Percentiles rank a stretch among this genome's conserved stretches.
These are phyloP conservation scores for Nothocercus nigrocapillus DNA, from an alignment of 2,113 vertebrate species.

Conservation along the genomic window DNA sequence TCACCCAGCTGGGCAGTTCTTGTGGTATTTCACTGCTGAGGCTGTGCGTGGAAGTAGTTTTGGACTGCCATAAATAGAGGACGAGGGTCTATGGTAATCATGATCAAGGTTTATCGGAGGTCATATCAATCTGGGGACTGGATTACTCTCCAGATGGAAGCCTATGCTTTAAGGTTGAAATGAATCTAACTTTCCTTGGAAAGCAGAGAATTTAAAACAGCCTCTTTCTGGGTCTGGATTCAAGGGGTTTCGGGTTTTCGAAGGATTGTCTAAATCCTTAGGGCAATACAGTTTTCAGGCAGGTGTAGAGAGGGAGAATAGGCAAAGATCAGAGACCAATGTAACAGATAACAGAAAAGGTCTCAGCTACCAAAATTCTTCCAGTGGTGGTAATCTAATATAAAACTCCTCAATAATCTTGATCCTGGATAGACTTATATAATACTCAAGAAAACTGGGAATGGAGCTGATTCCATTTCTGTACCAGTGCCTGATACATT, in stretches of 20 bases:
- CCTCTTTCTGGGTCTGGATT: background rate
- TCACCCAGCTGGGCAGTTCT: fast-evolving
- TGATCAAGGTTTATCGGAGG: background rate
- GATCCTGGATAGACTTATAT: background rate
- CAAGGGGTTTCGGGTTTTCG: background rate
- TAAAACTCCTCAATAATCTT: background rate
- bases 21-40: background rate
- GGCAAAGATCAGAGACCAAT: background rate
- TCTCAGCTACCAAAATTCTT: background rate
- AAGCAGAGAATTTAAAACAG: background rate
- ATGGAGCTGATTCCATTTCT: background rate
- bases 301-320: background rate
- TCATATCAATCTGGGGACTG: background rate
- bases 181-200: background rate
- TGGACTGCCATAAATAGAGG: background rate
- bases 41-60: background rate
- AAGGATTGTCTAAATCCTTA: background rate
- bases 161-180: background rate
- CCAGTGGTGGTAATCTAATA: fast-evolving
- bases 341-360: background rate
- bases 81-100: background rate
- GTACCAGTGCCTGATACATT: background rate
- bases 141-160: background rate
- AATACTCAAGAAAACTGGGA: background rate
- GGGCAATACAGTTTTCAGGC: background rate